Evolutionary conservation across 2,113 vertebrate species (phyloP).

Genomic region (Falcunculus frontatus): DNA sequence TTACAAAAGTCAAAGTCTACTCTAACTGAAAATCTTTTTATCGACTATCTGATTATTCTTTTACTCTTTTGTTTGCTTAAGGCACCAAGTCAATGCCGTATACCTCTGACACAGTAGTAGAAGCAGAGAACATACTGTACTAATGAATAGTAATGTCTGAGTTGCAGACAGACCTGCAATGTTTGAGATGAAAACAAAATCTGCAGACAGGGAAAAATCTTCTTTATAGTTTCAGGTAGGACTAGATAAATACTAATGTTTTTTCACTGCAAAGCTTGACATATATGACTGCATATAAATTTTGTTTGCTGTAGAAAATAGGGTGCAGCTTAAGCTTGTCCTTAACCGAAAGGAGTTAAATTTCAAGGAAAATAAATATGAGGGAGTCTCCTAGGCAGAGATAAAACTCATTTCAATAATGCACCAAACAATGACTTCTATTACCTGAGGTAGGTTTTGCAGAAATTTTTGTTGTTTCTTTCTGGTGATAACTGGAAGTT

Average conservation of each 20-base stretch:
- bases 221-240: background rate
- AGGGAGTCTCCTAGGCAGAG: background rate
- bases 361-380: background rate
- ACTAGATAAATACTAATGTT: background rate
- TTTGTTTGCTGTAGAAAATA: background rate
- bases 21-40: constrained; percentile 9
- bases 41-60: constrained; percentile 40
- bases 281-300: background rate
- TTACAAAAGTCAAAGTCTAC: constrained; percentile 45
- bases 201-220: background rate
- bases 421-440: background rate
- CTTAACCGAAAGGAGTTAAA: background rate
- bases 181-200: background rate
- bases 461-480: background rate
- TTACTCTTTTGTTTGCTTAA: constrained; percentile 50
- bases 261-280: background rate
- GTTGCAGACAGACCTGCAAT: background rate
- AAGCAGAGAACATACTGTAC: constrained; percentile 24
- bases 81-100: background rate
- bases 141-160: background rate
- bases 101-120: background rate
- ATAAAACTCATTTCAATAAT: background rate
- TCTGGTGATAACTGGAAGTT: background rate
- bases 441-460: background rate
- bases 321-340: background rate